These are phyloP conservation scores for Heliconius himera DNA, from an alignment of 1,140 invertebrate genomes.

Conservation along the genomic window DNA sequence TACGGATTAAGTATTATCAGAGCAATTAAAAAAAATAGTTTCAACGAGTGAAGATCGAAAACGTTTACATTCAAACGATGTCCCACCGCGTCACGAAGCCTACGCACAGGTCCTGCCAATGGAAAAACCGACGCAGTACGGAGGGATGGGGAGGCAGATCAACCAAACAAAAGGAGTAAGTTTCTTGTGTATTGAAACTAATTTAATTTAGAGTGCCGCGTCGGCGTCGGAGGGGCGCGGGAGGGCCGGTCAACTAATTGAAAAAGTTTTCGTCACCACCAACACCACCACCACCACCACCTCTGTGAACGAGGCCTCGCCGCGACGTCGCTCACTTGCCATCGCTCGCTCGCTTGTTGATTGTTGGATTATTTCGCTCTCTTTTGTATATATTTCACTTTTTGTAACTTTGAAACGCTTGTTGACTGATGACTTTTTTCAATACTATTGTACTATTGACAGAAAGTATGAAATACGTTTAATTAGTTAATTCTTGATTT, in stretches of 20 bases:
- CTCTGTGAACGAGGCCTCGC: conserved; percentile 31
- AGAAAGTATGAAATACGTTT: no score
- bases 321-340: not conserved
- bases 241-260: conserved; percentile 67
- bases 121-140: no score
- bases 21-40: no score
- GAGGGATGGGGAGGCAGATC: not conserved
- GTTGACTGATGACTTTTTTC: not conserved
- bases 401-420: conserved; percentile 10
- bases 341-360: not conserved
- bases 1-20: no score
- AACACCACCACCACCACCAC: conserved; percentile 16
- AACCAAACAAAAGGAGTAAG: conserved; percentile 35
- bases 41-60: no score
- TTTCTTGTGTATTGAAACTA: conserved; percentile 56
- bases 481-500: no score
- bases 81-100: no score
- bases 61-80: no score
- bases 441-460: no score
- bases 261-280: conserved; percentile 67
- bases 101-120: no score
- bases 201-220: conserved; percentile 63
- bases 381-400: conserved; percentile 28
- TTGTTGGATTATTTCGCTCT: not conserved
- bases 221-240: conserved; percentile 36